Conservation (phyloP, 2,888 invertebrate genomes). For the Rotaria sp. region DNA sequence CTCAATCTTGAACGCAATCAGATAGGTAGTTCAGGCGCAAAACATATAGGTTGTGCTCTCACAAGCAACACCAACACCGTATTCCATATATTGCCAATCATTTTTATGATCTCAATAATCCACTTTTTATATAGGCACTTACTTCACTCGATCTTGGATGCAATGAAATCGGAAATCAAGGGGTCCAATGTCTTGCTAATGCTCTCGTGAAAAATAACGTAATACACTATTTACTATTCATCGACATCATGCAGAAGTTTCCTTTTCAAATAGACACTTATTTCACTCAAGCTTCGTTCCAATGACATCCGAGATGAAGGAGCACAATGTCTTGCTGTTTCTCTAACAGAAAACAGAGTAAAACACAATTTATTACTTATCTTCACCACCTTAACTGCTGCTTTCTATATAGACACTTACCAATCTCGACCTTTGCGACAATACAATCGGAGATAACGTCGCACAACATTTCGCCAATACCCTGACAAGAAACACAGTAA, state of each 20-base stretch:
- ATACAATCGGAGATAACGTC: not conserved
- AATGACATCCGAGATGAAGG: not conserved
- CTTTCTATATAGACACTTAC: not conserved
- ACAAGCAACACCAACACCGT: not conserved
- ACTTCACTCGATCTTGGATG: not conserved
- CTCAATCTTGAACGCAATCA: not conserved
- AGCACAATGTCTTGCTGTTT: not conserved
- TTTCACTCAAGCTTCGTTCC: not conserved
- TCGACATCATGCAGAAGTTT: too few relatives aligned
- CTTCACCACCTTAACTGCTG: not conserved
- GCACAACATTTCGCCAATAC: not conserved
- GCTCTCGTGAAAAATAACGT: not conserved
- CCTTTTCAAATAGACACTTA: too few relatives aligned
- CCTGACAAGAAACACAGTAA: not conserved
- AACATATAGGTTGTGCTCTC: not conserved
- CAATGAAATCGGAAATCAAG: not conserved
- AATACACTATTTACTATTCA: too few relatives aligned
- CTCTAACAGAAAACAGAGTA: not conserved
- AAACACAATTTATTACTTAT: not conserved
- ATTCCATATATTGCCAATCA: too few relatives aligned
- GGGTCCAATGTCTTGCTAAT: not conserved
- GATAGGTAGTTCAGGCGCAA: not conserved
- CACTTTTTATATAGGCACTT: not conserved
- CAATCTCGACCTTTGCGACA: not conserved
- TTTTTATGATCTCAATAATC: not conserved